Conservation (phyloP, 2,113 vertebrate genomes). For the Motacilla tschutschensis region DNA sequence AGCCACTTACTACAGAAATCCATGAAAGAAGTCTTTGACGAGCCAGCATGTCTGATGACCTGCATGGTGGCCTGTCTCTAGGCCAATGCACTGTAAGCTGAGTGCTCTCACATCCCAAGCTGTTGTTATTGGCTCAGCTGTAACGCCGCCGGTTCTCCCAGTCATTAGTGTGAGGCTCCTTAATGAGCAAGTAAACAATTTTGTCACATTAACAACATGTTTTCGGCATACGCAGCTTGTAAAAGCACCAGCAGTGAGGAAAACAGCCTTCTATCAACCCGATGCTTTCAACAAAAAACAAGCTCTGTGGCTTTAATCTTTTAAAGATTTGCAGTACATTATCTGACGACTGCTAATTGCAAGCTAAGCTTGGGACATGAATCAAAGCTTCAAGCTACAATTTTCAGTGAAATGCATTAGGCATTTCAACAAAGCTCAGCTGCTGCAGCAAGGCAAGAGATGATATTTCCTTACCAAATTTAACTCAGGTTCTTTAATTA, state of each 20-base stretch:
- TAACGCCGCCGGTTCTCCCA: neutral
- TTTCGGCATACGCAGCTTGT: neutral
- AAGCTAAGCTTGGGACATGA: neutral
- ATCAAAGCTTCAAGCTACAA: conserved; percentile 19
- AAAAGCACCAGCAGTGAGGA: neutral
- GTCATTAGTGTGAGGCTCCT: neutral
- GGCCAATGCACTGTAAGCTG: neutral
- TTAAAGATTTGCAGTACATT: conserved; percentile 38
- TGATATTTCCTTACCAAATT: conserved; percentile 7
- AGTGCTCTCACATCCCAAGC: neutral
- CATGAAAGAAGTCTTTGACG: neutral
- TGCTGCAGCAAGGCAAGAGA: neutral
- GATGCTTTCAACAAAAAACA: neutral
- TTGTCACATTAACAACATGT: conserved; percentile 31
- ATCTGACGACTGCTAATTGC: conserved; percentile 43
- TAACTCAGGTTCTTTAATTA: conserved; percentile 13
- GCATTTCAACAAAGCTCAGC: neutral
- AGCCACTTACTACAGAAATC: neutral
- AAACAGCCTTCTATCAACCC: conserved; percentile 21
- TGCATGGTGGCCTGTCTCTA: neutral
- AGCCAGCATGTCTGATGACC: neutral
- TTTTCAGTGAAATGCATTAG: conserved; percentile 14
- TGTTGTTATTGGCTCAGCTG: neutral
- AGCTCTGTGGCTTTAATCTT: neutral
- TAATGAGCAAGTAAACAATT: conserved; percentile 21